These are phyloP conservation scores for Aramus guarauna DNA, from an alignment of 2,113 vertebrate genomes.

Conservation along the genomic window DNA sequence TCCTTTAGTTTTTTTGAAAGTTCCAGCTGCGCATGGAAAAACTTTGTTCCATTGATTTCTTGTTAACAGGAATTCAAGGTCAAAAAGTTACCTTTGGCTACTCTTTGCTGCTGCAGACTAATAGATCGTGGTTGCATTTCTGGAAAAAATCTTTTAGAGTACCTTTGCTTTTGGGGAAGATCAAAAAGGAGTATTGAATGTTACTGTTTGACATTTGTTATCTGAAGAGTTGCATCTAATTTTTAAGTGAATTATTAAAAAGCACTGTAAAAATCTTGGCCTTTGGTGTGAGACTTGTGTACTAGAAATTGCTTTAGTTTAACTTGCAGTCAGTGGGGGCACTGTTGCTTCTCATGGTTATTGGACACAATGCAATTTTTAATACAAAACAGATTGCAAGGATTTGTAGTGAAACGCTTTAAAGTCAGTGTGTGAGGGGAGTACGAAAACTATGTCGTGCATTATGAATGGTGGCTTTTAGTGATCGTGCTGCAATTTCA, in stretches of 20 bases:
- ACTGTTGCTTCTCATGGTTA: constrained; percentile 15
- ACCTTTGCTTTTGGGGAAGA: not conserved
- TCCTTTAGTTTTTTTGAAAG: not conserved
- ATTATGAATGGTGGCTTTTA: not conserved
- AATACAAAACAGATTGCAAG: not conserved
- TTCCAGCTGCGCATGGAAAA: not conserved
- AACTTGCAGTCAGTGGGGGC: not conserved
- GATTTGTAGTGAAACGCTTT: not conserved
- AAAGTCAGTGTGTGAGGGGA: not conserved
- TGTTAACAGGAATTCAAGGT: not conserved
- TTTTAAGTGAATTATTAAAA: not conserved
- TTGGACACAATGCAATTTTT: not conserved
- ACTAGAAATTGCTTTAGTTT: not conserved
- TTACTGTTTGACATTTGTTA: not conserved
- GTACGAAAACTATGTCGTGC: not conserved
- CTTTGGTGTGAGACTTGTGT: not conserved
- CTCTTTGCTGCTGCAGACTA: not conserved
- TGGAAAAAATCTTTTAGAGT: not conserved
- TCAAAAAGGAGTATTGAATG: not conserved
- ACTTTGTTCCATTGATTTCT: not conserved
- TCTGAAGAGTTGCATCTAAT: not conserved
- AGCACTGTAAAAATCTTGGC: not conserved
- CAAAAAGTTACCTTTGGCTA: not conserved
- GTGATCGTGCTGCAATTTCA: not conserved
- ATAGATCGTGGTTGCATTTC: not conserved